Evolutionary conservation across 2,888 invertebrate genomes (phyloP).

Genomic region (Amphipyra berbera): DNA sequence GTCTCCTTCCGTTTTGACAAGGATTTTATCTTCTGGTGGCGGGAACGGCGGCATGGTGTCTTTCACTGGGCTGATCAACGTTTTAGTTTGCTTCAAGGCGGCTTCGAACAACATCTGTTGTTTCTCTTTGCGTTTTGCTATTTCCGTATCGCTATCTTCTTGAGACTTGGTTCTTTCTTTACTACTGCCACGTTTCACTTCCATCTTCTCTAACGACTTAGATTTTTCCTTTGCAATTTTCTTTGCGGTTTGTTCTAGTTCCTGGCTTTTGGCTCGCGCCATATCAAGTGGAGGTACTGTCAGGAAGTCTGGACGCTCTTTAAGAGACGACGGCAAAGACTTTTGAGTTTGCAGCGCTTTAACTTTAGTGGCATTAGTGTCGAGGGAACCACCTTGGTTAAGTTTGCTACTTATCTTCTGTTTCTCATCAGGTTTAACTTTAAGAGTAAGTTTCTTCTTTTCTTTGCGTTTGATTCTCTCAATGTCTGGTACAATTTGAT

Average conservation of each 20-base stretch:
- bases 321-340: constrained; percentile 88
- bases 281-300: constrained; percentile 89
- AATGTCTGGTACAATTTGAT: constrained; percentile 87
- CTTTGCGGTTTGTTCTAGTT: constrained; percentile 88
- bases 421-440: constrained; percentile 85
- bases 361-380: constrained; percentile 85
- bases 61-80: constrained; percentile 93
- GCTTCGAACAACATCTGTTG: constrained; percentile 94
- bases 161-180: constrained; percentile 93
- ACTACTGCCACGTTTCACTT: constrained; percentile 88
- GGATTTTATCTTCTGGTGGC: constrained; percentile 93
- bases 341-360: constrained; percentile 87
- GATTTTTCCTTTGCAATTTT: constrained; percentile 91
- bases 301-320: constrained; percentile 87
- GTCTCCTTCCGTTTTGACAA: constrained; percentile 93
- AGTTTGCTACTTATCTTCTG: constrained; percentile 79
- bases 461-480: constrained; percentile 87
- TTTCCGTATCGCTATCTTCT: constrained; percentile 93
- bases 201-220: constrained; percentile 92
- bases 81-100: constrained; percentile 93
- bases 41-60: constrained; percentile 93
- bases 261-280: constrained; percentile 90
- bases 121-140: constrained; percentile 93
- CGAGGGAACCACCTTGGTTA: constrained; percentile 86
- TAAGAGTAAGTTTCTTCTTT: constrained; percentile 84